Evolutionary conservation across 2,113 vertebrate species (phyloP), one percentile per base, ranked within the genome.

Genomic region (Entelurus aequoreus): DNA sequence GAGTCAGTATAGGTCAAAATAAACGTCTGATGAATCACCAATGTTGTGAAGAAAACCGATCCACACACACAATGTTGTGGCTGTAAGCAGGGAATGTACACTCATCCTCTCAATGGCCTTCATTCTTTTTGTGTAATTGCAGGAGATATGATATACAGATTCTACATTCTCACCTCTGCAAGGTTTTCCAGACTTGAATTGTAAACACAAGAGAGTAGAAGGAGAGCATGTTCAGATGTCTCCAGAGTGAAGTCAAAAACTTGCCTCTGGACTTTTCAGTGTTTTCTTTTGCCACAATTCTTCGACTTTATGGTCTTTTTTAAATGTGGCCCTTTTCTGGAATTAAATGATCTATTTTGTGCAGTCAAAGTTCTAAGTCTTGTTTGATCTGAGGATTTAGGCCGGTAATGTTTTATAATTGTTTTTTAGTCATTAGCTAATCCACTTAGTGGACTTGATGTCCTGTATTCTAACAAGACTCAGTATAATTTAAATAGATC

Each of bases 51-150:
- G 69, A 69, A 56, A 69, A 72, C 36, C 9, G 57, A 73, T 67
- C 42, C 44, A 63, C 65, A 65, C 68, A 67, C 55, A 40, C 36
- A 1, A 44, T 72, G 75, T 83, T 79, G 63, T 75, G 58, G 72
- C 66, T 73, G 16, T 42, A 54, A 59, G 16, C 36, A 59, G 66
- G 71, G 78, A 86, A 88, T 83, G 72, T 63, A 72, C 75, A 72
- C 77, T 64, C 54, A 15, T 6, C 19, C 65, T 65, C 15, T 63
- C 51, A 35, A 57, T 69, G 60, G 5, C 48, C 54, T 37, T 61
- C 63, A 47, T 55, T 60, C 28, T 48, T 62, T 62, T 51, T 51
- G 66, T 60, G 53, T 77, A 62, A 64, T 72, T 69, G 56, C 63
- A 72, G 21, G n/a, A 44, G 55, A 44, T 44, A 57, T 57, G 19